phyloP scores from a whole-genome alignment of 2,888 invertebrate genomes.

The Sarcophaga variegata region DNA sequence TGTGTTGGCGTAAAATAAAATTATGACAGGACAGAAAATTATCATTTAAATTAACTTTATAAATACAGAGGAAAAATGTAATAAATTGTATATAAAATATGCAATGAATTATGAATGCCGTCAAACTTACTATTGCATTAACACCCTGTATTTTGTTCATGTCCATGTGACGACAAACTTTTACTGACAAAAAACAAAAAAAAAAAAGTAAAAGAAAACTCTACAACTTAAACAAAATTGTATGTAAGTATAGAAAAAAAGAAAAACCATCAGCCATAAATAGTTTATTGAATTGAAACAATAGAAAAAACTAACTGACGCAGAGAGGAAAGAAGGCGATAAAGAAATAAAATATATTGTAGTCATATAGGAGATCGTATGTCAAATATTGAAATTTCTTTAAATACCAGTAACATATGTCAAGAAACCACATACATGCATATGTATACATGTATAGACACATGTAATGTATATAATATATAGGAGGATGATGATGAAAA shows the following conservation, averaged over 20 bases:
- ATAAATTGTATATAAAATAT: too few relatives aligned
- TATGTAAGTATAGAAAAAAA: background rate
- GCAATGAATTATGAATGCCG: too few relatives aligned
- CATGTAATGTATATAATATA: too few relatives aligned
- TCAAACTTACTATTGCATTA: background rate
- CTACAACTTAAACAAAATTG: conserved; percentile 16
- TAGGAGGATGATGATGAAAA: too few relatives aligned
- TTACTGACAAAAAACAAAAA: conserved; percentile 9
- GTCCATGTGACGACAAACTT: conserved; percentile 31
- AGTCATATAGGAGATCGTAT: conserved; percentile 19
- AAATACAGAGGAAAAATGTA: too few relatives aligned
- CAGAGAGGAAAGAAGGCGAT: background rate
- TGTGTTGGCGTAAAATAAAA: too few relatives aligned
- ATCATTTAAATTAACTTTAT: too few relatives aligned
- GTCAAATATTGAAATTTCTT: background rate
- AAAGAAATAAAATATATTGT: background rate
- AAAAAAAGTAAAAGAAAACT: background rate
- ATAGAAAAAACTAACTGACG: background rate
- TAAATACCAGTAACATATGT: too few relatives aligned
- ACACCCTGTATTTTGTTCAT: background rate
- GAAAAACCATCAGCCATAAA: background rate
- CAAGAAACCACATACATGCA: too few relatives aligned
- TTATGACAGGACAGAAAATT: too few relatives aligned
- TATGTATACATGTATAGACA: too few relatives aligned
- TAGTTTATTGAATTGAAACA: conserved; percentile 33